Evolutionary conservation across 2,797 vertebrate genomes (phyloP).

Genomic region (Sebastes hubbsi): DNA sequence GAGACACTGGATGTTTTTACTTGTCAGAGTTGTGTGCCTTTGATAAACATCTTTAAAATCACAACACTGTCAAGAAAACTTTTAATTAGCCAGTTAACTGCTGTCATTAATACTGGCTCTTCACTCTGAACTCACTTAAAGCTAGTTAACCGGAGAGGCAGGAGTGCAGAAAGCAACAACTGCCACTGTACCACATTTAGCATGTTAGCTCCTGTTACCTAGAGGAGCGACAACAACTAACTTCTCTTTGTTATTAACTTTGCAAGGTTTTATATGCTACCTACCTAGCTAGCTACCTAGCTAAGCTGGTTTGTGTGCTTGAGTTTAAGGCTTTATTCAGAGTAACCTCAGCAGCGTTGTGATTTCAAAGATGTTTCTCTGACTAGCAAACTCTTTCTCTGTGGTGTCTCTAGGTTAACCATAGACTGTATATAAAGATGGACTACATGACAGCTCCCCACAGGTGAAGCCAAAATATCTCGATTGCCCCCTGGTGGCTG

Average conservation of each 20-base stretch:
- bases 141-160: not conserved
- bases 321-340: not conserved
- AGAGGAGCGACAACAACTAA: not conserved
- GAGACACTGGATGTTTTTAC: not conserved
- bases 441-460: no score
- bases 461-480: rapidly evolving
- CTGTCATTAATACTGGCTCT: not conserved
- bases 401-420: not conserved
- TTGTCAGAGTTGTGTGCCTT: not conserved
- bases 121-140: not conserved
- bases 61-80: not conserved
- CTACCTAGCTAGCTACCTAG: not conserved
- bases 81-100: not conserved
- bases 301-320: not conserved
- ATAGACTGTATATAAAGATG: no score
- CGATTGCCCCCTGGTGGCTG: no score
- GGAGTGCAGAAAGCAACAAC: not conserved
- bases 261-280: not conserved
- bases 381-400: not conserved
- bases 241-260: not conserved
- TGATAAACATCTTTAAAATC: not conserved
- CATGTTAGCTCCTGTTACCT: not conserved
- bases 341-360: not conserved
- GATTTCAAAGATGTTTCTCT: not conserved
- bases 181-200: not conserved